Evolutionary conservation across 2,797 vertebrate genomes (phyloP), one percentile per base, ranked within the genome.

Genomic region (Enteromius anoplus): DNA sequence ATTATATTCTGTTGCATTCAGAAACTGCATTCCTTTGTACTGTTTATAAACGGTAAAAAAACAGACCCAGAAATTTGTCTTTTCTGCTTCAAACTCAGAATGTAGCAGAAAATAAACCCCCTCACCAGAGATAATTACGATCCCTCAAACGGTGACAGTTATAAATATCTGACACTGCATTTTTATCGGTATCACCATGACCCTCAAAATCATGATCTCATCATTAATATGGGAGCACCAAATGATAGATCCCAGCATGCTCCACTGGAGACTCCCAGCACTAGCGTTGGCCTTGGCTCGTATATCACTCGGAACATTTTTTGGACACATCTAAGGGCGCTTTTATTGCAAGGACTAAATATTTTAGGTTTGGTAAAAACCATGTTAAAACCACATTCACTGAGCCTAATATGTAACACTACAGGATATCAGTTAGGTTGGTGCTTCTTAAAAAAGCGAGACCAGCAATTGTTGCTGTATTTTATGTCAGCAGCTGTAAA

Each of bases 141-240:
- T 90, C 91, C 87, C 89, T 92, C 90, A 89, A 87, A 89, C 89
- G 88, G 89, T 88, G 91, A 87, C 86, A 86, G 87, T 93, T 92
- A 95, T 92, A 94, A 94, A 95, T 94, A 93, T 91, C 90, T 80
- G 90, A 87, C 91, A 89, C 91, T 92, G 91, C 89, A 90, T 92
- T 93, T 94, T 94, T 93, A 93, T 93, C 90, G 92, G 92, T 91
- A 84, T 91, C 80, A 89, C 91, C 75, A 80, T 93, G 95, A 94
- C 94, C 95, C 94, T 95, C 93, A 91, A 92, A 92, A 86, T 82
- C 82, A 88, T 93, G 91, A 94, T 92, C 93, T 94, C 93, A 94
- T 95, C 94, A 94, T 95, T 89, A 89, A 95, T 95, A 94, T 92
- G 90, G 90, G 90, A 89, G 89, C 92, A 90, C 90, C 88, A 84